Percentiles rank a stretch among this genome's conserved stretches.
These are phyloP conservation scores for Uloborus diversus DNA, from an alignment of 1,140 invertebrate genomes.

Conservation along the genomic window DNA sequence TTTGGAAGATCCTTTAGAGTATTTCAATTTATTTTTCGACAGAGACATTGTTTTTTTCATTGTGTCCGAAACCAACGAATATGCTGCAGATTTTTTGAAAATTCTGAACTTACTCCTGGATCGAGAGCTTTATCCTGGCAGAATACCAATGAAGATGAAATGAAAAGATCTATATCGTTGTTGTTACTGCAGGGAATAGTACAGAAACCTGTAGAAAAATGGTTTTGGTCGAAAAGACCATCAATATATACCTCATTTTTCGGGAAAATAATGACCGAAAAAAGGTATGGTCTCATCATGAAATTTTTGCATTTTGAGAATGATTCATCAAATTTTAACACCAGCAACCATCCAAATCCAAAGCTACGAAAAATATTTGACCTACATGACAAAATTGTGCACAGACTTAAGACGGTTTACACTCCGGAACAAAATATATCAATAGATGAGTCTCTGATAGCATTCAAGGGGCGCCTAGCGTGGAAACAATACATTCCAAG, in stretches of 20 bases:
- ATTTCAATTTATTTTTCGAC: not conserved
- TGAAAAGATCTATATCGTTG: not conserved
- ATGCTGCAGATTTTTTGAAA: not conserved
- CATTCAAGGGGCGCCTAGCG: not conserved
- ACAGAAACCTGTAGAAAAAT: not conserved
- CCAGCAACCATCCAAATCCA: not conserved
- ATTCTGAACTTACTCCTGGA: not conserved
- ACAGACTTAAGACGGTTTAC: not conserved
- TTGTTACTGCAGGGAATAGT: not conserved
- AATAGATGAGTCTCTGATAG: not conserved
- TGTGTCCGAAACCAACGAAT: not conserved
- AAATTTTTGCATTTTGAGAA: conserved; percentile 3
- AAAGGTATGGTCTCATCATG: not conserved
- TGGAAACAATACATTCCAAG: conserved; percentile 1
- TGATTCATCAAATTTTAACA: not conserved
- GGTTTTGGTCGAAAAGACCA: not conserved
- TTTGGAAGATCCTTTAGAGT: not conserved
- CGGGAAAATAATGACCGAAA: not conserved
- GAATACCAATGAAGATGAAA: not conserved
- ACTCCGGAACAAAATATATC: not conserved
- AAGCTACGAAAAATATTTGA: not conserved
- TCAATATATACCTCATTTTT: not conserved
- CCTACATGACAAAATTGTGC: not conserved
- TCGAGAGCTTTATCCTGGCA: not conserved
- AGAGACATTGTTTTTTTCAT: not conserved